These are phyloP conservation scores for Magallana nippona DNA, from an alignment of 2,888 invertebrate genomes.

Conservation along the genomic window DNA sequence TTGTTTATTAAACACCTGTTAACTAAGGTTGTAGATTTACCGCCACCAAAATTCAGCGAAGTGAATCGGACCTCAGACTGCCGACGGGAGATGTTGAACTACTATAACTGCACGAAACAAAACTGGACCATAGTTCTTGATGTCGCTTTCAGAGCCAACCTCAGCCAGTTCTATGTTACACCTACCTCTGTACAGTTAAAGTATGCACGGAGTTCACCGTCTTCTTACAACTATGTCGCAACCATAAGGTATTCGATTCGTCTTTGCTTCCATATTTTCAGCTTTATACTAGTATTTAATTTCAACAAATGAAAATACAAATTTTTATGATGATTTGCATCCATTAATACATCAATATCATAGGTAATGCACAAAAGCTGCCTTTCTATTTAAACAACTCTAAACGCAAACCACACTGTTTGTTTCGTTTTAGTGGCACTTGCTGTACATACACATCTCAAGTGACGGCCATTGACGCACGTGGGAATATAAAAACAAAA, in stretches of 20 bases:
- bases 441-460: neutral
- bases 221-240: neutral
- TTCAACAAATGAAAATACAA: too few relatives aligned
- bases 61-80: neutral
- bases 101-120: slow-evolving; percentile 15
- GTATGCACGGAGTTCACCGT: neutral
- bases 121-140: neutral
- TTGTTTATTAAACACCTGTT: too few relatives aligned
- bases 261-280: neutral
- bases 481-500: neutral
- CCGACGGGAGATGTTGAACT: neutral
- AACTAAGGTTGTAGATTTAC: neutral
- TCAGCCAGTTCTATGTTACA: neutral
- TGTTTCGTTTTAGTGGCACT: neutral
- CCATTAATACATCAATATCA: too few relatives aligned
- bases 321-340: too few relatives aligned
- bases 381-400: too few relatives aligned
- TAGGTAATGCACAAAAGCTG: too few relatives aligned
- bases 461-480: neutral
- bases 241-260: neutral
- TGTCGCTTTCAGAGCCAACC: neutral
- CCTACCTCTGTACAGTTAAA: neutral
- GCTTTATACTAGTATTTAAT: neutral
- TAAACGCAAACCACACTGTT: too few relatives aligned
- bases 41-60: neutral